phyloP scores from a whole-genome alignment of 2,888 invertebrate species.

The Epirrhoe tristata region DNA sequence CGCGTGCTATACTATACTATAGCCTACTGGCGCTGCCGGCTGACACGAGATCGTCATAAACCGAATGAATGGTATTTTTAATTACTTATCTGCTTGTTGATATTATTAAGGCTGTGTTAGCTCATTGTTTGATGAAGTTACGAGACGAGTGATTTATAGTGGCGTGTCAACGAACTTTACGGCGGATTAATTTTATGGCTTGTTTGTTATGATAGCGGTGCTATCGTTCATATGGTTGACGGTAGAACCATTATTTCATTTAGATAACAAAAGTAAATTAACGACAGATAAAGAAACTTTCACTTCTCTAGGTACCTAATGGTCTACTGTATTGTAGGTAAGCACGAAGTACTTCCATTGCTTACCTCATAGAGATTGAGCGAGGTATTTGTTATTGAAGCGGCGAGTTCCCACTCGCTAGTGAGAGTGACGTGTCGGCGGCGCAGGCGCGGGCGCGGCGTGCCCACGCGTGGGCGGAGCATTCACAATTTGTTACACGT shows the following conservation, averaged over 20 bases:
- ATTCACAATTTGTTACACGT: constrained; percentile 23
- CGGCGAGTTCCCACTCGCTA: neutral
- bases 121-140: constrained; percentile 8
- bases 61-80: neutral
- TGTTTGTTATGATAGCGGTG: constrained; percentile 1
- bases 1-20: too few relatives aligned
- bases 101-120: neutral
- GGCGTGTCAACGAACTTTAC: neutral
- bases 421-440: constrained; percentile 7
- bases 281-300: neutral
- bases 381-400: constrained; percentile 8
- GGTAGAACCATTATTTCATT: neutral
- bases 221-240: neutral
- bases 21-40: neutral
- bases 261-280: neutral
- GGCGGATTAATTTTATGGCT: neutral
- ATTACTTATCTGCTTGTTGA: constrained; percentile 1
- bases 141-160: neutral
- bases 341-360: neutral
- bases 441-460: neutral
- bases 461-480: constrained; percentile 19
- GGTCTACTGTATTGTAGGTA: neutral
- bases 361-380: constrained; percentile 4
- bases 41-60: neutral
- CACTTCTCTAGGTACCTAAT: neutral